Conservation (phyloP, 2,113 vertebrate species). For the Alosa alosa region DNA sequence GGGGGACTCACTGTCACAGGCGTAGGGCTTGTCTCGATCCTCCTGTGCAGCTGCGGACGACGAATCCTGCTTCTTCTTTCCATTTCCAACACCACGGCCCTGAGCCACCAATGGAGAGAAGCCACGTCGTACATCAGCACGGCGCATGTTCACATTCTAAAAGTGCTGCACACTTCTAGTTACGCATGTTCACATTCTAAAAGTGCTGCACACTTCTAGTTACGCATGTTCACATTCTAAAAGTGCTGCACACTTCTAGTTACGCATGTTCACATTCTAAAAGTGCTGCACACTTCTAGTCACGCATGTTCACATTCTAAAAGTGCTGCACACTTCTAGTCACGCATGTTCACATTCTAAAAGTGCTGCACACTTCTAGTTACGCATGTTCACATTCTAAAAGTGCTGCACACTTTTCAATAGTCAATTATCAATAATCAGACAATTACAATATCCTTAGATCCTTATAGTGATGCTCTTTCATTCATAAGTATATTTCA, state of each 20-base stretch:
- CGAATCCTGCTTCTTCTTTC: constrained; percentile 90
- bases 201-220: too few relatives aligned
- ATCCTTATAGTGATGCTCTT: not conserved
- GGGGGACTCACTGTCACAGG: constrained; percentile 92
- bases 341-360: not conserved
- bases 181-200: too few relatives aligned
- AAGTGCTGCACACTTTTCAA: not conserved
- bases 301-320: too few relatives aligned
- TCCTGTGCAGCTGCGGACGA: constrained; percentile 83
- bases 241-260: too few relatives aligned
- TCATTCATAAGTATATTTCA: not conserved
- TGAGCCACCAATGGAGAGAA: constrained; percentile 44
- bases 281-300: too few relatives aligned
- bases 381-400: too few relatives aligned
- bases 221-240: too few relatives aligned
- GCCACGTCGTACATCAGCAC: not conserved
- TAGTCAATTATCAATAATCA: not conserved
- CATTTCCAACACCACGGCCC: constrained; percentile 88
- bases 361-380: too few relatives aligned
- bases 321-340: too few relatives aligned
- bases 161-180: too few relatives aligned
- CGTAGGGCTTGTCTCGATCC: constrained; percentile 93
- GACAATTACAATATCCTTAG: not conserved
- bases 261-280: too few relatives aligned
- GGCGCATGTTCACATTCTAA: not conserved